These are phyloP conservation scores for Ceratosolen solmsi DNA, from an alignment of 1,140 invertebrate genomes.

Conservation along the genomic window DNA sequence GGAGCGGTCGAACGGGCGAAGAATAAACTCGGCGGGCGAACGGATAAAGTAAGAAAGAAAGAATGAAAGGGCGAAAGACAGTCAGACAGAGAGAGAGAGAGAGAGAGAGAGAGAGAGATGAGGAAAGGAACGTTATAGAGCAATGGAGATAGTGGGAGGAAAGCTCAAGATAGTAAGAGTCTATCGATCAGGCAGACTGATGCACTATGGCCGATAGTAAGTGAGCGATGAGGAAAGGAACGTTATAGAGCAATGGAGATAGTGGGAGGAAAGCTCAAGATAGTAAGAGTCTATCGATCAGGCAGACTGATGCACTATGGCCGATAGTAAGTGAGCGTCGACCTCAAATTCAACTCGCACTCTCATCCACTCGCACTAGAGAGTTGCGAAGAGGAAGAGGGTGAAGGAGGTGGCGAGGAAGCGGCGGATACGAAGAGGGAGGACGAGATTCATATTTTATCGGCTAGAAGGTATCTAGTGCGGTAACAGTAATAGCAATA, in stretches of 20 bases:
- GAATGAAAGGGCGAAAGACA: constrained; percentile 17
- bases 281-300: constrained; percentile 48
- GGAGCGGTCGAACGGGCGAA: background rate
- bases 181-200: constrained; percentile 43
- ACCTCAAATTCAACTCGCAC: constrained; percentile 38
- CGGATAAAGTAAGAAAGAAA: background rate
- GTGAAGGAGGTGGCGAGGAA: background rate
- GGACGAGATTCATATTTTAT: constrained; percentile 48
- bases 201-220: constrained; percentile 29
- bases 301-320: constrained; percentile 32
- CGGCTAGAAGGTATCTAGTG: constrained; percentile 30
- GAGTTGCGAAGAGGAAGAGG: background rate
- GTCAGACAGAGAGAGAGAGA: background rate
- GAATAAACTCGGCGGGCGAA: background rate
- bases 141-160: background rate
- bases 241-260: no score
- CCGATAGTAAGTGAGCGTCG: constrained; percentile 41
- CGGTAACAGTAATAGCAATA: constrained; percentile 13
- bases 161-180: constrained; percentile 38
- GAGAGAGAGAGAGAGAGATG: constrained; percentile 7
- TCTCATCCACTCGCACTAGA: constrained; percentile 25
- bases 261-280: constrained; percentile 9
- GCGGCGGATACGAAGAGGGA: background rate
- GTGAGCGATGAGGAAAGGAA: no score
- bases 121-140: no score